Conservation (phyloP, 2,113 vertebrate species). For the Cyanoramphus novaezelandiae region DNA sequence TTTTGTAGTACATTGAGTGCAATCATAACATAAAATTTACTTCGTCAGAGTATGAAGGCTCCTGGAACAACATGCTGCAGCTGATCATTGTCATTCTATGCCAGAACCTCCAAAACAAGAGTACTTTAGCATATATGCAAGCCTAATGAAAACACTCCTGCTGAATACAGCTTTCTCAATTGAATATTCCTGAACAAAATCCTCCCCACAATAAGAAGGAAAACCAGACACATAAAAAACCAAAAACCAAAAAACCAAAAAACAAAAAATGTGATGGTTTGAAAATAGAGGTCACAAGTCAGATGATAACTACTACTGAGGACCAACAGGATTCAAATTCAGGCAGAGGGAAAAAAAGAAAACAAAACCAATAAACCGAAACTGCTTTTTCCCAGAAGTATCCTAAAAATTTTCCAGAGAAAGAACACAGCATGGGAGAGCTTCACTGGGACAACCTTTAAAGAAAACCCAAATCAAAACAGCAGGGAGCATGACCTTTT, state of each 20-base stretch:
- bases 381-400: neutral
- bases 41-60: neutral
- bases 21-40: neutral
- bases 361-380: neutral
- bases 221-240: neutral
- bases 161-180: neutral
- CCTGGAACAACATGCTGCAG: neutral
- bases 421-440: neutral
- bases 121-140: neutral
- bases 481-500: neutral
- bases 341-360: neutral
- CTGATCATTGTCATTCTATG: neutral
- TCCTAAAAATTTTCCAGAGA: neutral
- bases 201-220: neutral
- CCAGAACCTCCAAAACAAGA: neutral
- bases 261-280: neutral
- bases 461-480: neutral
- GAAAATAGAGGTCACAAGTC: neutral
- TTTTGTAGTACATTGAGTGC: neutral
- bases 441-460: neutral
- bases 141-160: neutral
- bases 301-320: neutral
- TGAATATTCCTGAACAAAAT: neutral
- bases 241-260: no score
- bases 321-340: neutral